A percentile compares a stretch with the other conserved stretches of the same genome.
Conservation (phyloP, 2,113 vertebrate genomes). For the Albula goreensis region DNA sequence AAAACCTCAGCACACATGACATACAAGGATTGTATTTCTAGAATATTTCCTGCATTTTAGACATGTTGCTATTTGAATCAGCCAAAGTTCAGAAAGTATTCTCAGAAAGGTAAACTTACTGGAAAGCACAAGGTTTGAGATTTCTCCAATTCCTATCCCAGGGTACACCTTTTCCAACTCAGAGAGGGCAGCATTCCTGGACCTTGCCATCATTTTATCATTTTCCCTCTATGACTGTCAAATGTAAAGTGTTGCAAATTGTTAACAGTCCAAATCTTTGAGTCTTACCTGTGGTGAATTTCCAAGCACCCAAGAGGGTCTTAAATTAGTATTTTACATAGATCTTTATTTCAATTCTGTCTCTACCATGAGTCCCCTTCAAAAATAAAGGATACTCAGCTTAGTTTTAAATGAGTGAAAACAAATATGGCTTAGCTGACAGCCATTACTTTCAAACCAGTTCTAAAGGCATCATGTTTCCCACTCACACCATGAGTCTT, state of each 20-base stretch:
- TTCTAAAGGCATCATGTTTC: constrained; percentile 1
- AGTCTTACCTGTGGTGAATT: background rate
- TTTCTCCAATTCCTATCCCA: background rate
- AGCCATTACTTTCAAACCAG: constrained; percentile 14
- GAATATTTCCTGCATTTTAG: background rate
- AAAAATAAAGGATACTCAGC: background rate
- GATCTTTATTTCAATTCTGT: background rate
- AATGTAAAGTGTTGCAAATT: background rate
- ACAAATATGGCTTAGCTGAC: background rate
- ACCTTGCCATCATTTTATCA: background rate
- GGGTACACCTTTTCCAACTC: background rate
- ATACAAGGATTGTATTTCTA: background rate
- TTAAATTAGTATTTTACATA: background rate
- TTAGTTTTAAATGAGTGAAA: background rate
- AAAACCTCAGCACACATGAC: background rate
- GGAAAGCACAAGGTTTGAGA: background rate
- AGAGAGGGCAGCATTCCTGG: background rate
- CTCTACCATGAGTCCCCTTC: background rate
- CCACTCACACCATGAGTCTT: constrained; percentile 7
- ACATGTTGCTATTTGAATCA: background rate
- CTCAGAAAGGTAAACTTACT: background rate
- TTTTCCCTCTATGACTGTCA: background rate
- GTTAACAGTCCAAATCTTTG: background rate
- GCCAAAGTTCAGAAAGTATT: background rate
- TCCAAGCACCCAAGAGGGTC: background rate